Conservation (phyloP, 2,888 invertebrate genomes). For the Chironomus riparius region DNA sequence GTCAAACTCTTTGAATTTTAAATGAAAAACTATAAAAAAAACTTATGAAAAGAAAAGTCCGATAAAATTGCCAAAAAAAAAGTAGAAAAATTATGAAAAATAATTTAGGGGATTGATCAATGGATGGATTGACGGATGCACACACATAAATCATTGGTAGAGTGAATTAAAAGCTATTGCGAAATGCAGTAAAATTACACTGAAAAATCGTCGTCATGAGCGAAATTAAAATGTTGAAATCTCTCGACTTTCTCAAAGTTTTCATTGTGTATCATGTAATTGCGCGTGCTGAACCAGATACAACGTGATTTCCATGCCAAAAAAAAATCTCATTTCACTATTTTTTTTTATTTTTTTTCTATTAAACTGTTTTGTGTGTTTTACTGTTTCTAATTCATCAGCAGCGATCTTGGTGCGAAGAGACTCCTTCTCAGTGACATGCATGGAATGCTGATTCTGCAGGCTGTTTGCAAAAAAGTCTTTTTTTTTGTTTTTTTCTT, state of each 20-base stretch:
- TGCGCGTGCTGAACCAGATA: too few relatives aligned
- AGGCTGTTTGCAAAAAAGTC: not conserved
- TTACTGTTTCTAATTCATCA: conserved; percentile 24
- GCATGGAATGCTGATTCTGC: conserved; percentile 1
- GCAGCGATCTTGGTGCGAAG: not conserved
- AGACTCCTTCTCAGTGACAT: not conserved
- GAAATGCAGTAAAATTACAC: not conserved
- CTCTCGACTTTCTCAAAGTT: not conserved
- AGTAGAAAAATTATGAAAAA: not conserved
- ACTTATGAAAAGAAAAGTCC: not conserved
- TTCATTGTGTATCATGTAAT: too few relatives aligned
- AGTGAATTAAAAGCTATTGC: not conserved
- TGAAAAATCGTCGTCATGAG: not conserved
- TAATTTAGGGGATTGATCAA: not conserved
- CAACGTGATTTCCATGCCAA: not conserved
- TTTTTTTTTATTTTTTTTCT: not conserved
- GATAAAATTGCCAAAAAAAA: not conserved
- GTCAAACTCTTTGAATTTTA: not conserved
- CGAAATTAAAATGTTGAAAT: not conserved
- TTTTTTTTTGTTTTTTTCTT: conserved; percentile 14
- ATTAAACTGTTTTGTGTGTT: conserved; percentile 15
- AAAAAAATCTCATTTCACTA: not conserved
- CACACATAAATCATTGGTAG: not conserved
- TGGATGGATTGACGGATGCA: not conserved
- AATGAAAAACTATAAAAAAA: not conserved